Base-by-base conservation (phyloP, 2,888 invertebrate genomes). In the Carabus problematicus region DNA sequence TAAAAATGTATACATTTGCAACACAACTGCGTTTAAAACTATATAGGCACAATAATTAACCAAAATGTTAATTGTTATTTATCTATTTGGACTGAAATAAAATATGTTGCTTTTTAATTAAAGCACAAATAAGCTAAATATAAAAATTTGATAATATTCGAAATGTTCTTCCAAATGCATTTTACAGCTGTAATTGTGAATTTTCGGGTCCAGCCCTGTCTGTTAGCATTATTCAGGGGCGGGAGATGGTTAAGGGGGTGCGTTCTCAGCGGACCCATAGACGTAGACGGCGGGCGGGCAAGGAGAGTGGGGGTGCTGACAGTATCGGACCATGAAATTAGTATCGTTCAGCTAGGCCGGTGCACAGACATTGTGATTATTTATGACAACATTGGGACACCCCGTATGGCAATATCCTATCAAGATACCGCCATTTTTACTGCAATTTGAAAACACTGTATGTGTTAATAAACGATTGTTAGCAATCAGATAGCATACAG, bases 321-420 rank as follows among this genome's bases (percentile, higher is more conserved):
- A n/a, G 77, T 78, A 78, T 78, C 76, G 76, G 77, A 79, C 78
- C 80, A 79, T 80, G 80, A 80, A 80, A 80, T 80, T 80, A 79
- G 77, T 78, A 76, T 74, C 75, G 75, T 75, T 74, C 76, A 75
- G 76, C 75, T 76, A 71, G 76, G 76, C 12, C 12, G 9, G 18
- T 8, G 52, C 56, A 16, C 8, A 14, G 11, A 43, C 64, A 45
- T 56, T 56, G 56, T 64, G 43, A 64, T 56, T 64, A 56, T 64
- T 64, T 64, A 64, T 64, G 19, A 45, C 45, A 18, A 55, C 43
- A 55, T 43, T 43, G 54, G 64, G 55, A 42, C 14, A 18, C 7
- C 3, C 12, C 64, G 29, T 45, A 64, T 40, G n/a, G 12, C 64
- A 56, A 64, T 64, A 64, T 64, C 14, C 41, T 45, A 64, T 63